Conservation (phyloP, 2,888 invertebrate genomes). For the Hyalella azteca region DNA sequence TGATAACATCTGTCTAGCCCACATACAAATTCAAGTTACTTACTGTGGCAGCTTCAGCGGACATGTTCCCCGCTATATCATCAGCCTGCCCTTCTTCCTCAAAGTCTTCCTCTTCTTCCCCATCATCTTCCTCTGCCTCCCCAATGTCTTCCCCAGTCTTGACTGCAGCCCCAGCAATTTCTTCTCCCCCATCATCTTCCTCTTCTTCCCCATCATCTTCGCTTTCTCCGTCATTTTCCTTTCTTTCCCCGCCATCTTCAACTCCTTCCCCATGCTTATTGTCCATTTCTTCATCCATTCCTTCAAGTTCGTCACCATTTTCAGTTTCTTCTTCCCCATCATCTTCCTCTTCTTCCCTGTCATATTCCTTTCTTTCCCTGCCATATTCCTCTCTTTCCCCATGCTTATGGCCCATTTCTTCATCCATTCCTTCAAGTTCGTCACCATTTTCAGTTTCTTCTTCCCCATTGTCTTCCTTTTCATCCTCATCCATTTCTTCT, state of each 20-base stretch:
- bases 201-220: not conserved
- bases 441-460: too few relatives aligned
- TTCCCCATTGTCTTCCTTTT: too few relatives aligned
- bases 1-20: too few relatives aligned
- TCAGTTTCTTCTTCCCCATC: not conserved
- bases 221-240: not conserved
- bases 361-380: not conserved
- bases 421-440: not conserved
- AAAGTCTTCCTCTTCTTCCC: not conserved
- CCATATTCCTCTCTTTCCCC: too few relatives aligned
- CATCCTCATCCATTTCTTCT: too few relatives aligned
- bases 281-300: too few relatives aligned
- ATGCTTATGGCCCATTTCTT: not conserved
- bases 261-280: not conserved
- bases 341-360: not conserved
- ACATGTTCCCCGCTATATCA: not conserved
- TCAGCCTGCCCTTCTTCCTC: not conserved
- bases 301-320: not conserved
- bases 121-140: not conserved
- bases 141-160: too few relatives aligned
- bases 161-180: too few relatives aligned
- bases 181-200: not conserved
- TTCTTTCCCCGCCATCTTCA: not conserved
- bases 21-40: too few relatives aligned
- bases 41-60: not conserved